phyloP scores from a whole-genome alignment of 23 tunicate species.

The Aplidium turbinatum region DNA sequence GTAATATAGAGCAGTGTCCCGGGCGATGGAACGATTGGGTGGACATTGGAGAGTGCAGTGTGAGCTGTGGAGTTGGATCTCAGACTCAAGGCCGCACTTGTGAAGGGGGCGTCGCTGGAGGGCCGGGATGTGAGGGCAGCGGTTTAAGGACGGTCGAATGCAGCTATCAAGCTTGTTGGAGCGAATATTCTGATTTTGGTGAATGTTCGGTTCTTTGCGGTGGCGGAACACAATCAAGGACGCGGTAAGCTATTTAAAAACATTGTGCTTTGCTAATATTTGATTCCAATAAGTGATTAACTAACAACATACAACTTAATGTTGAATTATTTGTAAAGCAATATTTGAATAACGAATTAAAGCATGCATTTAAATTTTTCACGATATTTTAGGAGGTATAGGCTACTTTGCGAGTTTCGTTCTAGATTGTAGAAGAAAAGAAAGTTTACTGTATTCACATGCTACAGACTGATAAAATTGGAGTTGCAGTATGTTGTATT shows the following conservation, averaged over 20 bases:
- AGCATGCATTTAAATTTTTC: too few relatives aligned
- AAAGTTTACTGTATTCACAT: too few relatives aligned
- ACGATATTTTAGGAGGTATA: too few relatives aligned
- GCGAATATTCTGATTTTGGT: not conserved
- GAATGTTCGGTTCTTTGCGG: not conserved
- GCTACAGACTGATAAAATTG: too few relatives aligned
- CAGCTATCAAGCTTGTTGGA: not conserved
- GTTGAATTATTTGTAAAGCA: too few relatives aligned
- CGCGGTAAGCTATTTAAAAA: not conserved
- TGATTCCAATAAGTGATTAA: too few relatives aligned
- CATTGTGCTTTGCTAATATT: too few relatives aligned
- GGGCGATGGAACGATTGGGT: conserved; percentile 29
- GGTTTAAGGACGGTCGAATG: not conserved
- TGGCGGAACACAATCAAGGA: not conserved
- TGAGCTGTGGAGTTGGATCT: conserved; percentile 28
- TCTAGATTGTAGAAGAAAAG: too few relatives aligned
- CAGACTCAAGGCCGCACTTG: not conserved
- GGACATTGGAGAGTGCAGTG: not conserved
- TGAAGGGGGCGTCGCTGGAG: not conserved
- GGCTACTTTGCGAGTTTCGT: too few relatives aligned
- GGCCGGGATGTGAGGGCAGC: not conserved
- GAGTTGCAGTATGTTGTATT: too few relatives aligned
- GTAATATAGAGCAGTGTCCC: conserved; percentile 33
- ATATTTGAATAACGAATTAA: too few relatives aligned
- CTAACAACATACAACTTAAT: too few relatives aligned